Evolutionary conservation across 2,888 invertebrate species (phyloP).

Genomic region (Junonia oenone): DNA sequence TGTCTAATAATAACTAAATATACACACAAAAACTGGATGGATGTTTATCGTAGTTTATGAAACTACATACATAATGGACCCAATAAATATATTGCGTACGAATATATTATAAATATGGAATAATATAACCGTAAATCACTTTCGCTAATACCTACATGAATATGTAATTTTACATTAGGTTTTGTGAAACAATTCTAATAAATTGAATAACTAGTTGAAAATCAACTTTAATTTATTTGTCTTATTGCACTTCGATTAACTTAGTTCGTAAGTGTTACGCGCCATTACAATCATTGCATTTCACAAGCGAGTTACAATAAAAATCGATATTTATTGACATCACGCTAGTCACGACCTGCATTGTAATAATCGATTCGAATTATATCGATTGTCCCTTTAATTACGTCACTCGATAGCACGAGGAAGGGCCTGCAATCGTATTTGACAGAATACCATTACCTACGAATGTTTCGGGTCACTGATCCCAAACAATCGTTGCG

Average conservation of each 20-base stretch:
- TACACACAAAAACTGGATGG: too few species aligned
- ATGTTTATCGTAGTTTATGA: too few species aligned
- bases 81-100: too few species aligned
- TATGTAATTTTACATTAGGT: too few species aligned
- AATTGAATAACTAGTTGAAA: too few species aligned
- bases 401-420: slow-evolving; percentile 17
- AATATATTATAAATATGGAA: too few species aligned
- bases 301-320: not conserved
- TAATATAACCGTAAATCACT: too few species aligned
- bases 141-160: too few species aligned
- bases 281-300: not conserved
- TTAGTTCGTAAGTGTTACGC: not conserved
- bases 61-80: too few species aligned
- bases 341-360: not conserved
- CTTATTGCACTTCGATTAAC: not conserved
- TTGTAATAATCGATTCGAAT: slow-evolving; percentile 2
- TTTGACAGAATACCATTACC: slow-evolving; percentile 21
- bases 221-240: too few species aligned
- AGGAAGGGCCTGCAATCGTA: slow-evolving; percentile 26
- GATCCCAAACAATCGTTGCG: slow-evolving; percentile 31
- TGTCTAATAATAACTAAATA: too few species aligned
- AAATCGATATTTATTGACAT: not conserved
- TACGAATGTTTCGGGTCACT: slow-evolving; percentile 32
- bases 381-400: slow-evolving; percentile 11
- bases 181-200: too few species aligned